Percentiles rank a stretch among this genome's conserved stretches.
Evolutionary conservation across 2,797 vertebrate genomes (phyloP).

Genomic region (Sibirionetta formosa): DNA sequence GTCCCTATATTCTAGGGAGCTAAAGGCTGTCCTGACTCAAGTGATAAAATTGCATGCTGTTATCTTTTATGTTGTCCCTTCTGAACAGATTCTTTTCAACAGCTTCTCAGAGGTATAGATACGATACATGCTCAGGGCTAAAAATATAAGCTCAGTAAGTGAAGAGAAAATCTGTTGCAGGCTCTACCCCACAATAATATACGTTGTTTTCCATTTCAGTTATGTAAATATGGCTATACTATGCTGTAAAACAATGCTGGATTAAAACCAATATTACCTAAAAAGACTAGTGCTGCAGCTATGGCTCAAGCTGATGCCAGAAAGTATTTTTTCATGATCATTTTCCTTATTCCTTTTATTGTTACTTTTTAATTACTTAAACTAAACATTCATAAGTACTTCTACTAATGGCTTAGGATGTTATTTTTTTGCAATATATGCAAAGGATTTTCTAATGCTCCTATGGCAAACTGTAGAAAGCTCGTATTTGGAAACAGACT

Average conservation of each 20-base stretch:
- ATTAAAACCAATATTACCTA: neutral
- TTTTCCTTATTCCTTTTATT: neutral
- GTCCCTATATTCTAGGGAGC: neutral
- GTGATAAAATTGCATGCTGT: neutral
- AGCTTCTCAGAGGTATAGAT: neutral
- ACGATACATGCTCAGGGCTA: neutral
- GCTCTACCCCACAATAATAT: neutral
- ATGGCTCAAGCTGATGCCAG: neutral
- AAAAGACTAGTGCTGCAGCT: neutral
- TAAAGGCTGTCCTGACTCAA: neutral
- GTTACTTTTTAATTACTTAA: neutral
- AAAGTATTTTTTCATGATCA: neutral
- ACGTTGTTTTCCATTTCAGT: neutral
- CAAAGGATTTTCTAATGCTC: neutral
- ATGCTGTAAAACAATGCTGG: neutral
- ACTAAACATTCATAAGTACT: neutral
- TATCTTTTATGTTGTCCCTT: neutral
- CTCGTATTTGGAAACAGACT: neutral
- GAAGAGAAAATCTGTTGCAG: neutral
- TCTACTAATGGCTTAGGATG: neutral
- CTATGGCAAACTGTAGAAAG: neutral
- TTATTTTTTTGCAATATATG: neutral
- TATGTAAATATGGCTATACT: neutral
- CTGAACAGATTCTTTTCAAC: slow-evolving; percentile 2
- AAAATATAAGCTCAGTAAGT: neutral